Evolutionary conservation across 2,797 vertebrate genomes (phyloP).

Genomic region (Sylvilagus floridanus): DNA sequence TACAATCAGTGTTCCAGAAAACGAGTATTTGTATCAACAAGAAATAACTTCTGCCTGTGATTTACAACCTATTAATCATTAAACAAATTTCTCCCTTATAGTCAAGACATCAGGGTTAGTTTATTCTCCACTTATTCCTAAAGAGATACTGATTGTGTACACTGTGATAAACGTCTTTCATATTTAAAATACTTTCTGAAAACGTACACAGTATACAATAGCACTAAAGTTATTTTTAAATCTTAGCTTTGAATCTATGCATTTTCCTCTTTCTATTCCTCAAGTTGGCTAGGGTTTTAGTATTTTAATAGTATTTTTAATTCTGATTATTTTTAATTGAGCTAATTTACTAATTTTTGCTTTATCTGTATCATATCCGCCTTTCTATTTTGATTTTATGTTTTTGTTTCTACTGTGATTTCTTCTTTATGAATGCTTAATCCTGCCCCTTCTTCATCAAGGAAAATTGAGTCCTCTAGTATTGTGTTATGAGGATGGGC

Average conservation of each 20-base stretch:
- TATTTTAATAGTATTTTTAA: neutral
- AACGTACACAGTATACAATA: too few relatives aligned
- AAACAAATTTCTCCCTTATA: too few relatives aligned
- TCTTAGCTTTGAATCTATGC: too few relatives aligned
- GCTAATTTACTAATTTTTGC: neutral
- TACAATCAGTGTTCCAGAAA: neutral
- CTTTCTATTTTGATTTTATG: neutral
- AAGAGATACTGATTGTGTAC: too few relatives aligned
- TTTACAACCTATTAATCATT: constrained; percentile 8
- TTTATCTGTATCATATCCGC: constrained; percentile 6
- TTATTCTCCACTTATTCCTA: too few relatives aligned
- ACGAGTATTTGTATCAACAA: neutral
- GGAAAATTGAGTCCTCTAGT: neutral
- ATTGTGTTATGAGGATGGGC: neutral
- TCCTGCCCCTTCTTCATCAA: neutral
- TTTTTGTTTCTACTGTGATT: neutral
- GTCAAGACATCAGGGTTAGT: too few relatives aligned
- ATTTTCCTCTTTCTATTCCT: too few relatives aligned
- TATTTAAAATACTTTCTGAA: too few relatives aligned
- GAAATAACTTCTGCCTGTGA: neutral
- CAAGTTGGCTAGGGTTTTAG: neutral
- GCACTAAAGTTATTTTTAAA: too few relatives aligned
- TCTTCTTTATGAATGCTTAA: neutral
- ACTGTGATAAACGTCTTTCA: too few relatives aligned
- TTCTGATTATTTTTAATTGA: too few relatives aligned